Evolutionary conservation across 2,888 invertebrate species (phyloP).

Genomic region (Oligia fasciuncula): DNA sequence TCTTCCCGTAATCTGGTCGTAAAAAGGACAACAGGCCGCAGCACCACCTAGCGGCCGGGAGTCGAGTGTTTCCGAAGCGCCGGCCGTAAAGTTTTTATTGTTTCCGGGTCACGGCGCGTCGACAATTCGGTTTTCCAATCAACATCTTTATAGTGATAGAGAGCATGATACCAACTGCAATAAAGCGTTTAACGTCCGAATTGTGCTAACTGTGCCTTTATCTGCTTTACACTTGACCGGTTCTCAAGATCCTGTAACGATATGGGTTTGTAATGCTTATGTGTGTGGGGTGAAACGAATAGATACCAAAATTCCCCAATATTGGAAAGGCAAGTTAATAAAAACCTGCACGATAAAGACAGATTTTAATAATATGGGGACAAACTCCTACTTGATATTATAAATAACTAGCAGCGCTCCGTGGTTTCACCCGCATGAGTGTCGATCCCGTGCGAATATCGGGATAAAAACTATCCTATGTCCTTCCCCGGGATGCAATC

Average conservation of each 20-base stretch:
- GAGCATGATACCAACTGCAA: conserved; percentile 70
- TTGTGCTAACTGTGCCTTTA: conserved; percentile 53
- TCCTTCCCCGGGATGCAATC: too few species aligned
- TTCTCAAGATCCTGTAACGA: conserved; percentile 27
- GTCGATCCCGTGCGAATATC: too few species aligned
- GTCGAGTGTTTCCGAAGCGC: conserved; percentile 70
- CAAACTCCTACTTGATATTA: neutral
- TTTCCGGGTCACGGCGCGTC: conserved; percentile 82
- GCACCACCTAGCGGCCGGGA: conserved; percentile 58
- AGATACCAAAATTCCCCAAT: conserved; percentile 1
- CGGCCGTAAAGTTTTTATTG: conserved; percentile 85
- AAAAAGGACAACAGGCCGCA: conserved; percentile 68
- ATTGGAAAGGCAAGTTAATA: neutral
- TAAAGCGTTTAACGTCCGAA: conserved; percentile 64
- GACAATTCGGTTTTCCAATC: conserved; percentile 85
- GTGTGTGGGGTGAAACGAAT: conserved; percentile 1
- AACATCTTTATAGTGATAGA: conserved; percentile 81
- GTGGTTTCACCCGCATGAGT: too few species aligned
- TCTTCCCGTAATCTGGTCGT: conserved; percentile 74
- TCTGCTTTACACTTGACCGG: conserved; percentile 40
- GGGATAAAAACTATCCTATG: too few species aligned
- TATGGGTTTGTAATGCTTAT: conserved; percentile 39
- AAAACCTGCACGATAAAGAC: neutral
- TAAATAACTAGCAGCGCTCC: too few species aligned
- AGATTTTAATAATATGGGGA: too few species aligned